phyloP scores from a whole-genome alignment of 2,888 invertebrate genomes.

The Theretra japonica region DNA sequence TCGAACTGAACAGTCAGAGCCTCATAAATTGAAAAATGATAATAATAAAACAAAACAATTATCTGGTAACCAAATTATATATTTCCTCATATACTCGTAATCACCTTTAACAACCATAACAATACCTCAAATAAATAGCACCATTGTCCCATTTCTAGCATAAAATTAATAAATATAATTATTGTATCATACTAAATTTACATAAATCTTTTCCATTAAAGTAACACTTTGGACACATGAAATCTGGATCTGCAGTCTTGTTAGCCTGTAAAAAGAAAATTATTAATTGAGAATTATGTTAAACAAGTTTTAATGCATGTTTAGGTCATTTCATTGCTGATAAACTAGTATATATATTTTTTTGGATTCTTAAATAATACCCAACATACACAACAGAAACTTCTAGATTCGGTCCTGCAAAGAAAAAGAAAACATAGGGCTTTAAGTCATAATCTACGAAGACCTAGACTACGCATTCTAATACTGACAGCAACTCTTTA shows the following conservation, averaged over 20 bases:
- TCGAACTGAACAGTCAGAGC: too few relatives aligned
- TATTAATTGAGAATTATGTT: not conserved
- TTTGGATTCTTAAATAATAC: too few relatives aligned
- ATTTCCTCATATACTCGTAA: slow-evolving; percentile 9
- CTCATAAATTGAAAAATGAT: too few relatives aligned
- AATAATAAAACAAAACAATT: not conserved
- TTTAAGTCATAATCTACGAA: too few relatives aligned
- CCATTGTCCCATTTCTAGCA: not conserved
- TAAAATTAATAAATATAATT: not conserved
- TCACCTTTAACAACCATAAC: not conserved
- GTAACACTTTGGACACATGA: slow-evolving; percentile 88
- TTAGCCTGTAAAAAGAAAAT: slow-evolving; percentile 84
- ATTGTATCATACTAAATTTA: slow-evolving; percentile 47
- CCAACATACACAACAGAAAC: too few relatives aligned
- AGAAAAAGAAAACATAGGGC: too few relatives aligned
- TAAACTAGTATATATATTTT: too few relatives aligned
- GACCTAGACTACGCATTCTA: too few relatives aligned
- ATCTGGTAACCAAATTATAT: not conserved
- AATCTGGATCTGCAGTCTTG: slow-evolving; percentile 87
- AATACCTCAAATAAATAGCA: slow-evolving; percentile 10
- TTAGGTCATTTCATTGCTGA: too few relatives aligned
- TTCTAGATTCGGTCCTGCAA: too few relatives aligned
- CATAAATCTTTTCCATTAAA: slow-evolving; percentile 70
- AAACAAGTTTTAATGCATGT: too few relatives aligned
- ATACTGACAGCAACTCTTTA: too few relatives aligned